Evolutionary conservation across 2,797 vertebrate genomes (phyloP).

Genomic region (Micropoecilia bifurca): DNA sequence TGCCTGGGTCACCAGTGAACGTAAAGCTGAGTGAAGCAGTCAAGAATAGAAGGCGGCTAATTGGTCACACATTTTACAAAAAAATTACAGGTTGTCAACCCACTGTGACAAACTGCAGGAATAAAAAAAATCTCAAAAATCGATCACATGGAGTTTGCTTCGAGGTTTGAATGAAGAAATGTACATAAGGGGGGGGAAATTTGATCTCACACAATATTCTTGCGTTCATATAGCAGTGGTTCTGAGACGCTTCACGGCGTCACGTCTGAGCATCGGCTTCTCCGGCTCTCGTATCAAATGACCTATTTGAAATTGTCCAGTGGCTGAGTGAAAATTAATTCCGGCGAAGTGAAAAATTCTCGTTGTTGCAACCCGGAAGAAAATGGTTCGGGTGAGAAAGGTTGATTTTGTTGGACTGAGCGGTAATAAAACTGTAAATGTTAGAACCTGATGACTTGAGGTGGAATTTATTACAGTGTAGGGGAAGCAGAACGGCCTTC

Average conservation of each 20-base stretch:
- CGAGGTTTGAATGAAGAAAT: background rate
- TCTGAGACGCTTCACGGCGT: constrained; percentile 3
- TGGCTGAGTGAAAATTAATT: constrained; percentile 31
- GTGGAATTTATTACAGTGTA: background rate
- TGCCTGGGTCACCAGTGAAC: background rate
- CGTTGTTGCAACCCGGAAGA: constrained; percentile 17
- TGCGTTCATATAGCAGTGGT: constrained; percentile 20
- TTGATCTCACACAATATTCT: constrained; percentile 22
- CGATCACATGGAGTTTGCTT: background rate
- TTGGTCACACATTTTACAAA: constrained; percentile 3
- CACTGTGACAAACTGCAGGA: constrained; percentile 10
- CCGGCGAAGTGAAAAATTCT: constrained; percentile 31
- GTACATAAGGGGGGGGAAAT: background rate
- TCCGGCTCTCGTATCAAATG: constrained; percentile 49
- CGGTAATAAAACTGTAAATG: constrained; percentile 14
- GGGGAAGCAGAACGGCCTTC: background rate
- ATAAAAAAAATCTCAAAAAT: constrained; percentile 15
- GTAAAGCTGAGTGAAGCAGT: background rate
- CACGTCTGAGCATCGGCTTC: constrained; percentile 22
- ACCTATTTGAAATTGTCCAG: constrained; percentile 35
- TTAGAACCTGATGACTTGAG: constrained; percentile 10
- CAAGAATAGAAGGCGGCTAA: constrained; percentile 9
- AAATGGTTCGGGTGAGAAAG: constrained; percentile 17
- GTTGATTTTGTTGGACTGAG: background rate
- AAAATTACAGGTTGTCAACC: constrained; percentile 40